phyloP scores from a whole-genome alignment of 2,888 invertebrate species.

The Rambutsinella grinnellia region DNA sequence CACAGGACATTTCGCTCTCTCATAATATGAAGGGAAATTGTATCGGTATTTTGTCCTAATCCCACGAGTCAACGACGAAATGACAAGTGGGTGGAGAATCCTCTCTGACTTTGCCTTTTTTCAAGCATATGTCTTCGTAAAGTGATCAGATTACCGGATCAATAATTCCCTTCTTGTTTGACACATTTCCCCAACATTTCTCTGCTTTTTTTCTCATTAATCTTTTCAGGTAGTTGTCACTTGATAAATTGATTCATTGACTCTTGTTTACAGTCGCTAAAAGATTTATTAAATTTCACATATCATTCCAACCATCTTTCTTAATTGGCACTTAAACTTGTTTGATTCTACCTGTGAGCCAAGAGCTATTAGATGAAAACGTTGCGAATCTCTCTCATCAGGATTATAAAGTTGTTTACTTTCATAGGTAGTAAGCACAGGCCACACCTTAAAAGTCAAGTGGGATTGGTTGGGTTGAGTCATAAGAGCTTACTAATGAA shows the following conservation, averaged over 20 bases:
- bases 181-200: slow-evolving; percentile 42
- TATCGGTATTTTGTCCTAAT: slow-evolving; percentile 46
- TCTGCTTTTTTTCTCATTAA: slow-evolving; percentile 34
- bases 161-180: slow-evolving; percentile 52
- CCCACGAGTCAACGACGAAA: slow-evolving; percentile 34
- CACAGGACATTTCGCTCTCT: too few species aligned
- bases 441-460: too few species aligned
- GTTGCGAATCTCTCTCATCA: too few species aligned
- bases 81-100: slow-evolving; percentile 6
- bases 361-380: too few species aligned
- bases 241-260: slow-evolving; percentile 1
- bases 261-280: background rate
- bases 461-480: too few species aligned
- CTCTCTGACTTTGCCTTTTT: background rate
- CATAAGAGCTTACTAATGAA: too few species aligned
- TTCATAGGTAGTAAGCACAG: too few species aligned
- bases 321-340: slow-evolving; percentile 41
- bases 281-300: background rate
- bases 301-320: slow-evolving; percentile 2
- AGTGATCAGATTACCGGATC: slow-evolving; percentile 58
- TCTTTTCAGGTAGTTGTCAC: slow-evolving; percentile 21
- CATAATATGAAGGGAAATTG: too few species aligned
- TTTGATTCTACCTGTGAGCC: background rate
- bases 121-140: slow-evolving; percentile 14
- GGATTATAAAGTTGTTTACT: too few species aligned